Base-by-base conservation (phyloP, 2,113 vertebrate genomes). In the Toxotes chatareus region DNA sequence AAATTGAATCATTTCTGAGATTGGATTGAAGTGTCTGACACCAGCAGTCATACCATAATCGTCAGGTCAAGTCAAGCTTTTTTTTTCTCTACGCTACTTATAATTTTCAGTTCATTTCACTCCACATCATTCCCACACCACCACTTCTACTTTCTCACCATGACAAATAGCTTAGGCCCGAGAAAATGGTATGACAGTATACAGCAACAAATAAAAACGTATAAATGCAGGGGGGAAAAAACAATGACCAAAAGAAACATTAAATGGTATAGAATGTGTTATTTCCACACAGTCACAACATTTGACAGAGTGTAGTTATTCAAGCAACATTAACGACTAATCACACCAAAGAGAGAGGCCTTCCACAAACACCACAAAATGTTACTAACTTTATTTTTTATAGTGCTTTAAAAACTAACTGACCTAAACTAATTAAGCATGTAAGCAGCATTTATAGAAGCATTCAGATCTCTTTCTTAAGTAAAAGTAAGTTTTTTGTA, bases 1-100 rank as follows among this genome's bases (percentile, higher is more conserved):
- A 68, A 23, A 66, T 11, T 34, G 44, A 69, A 38, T 68, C 17
- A 51, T 68, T 36, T 68, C 46, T 68, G 10, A 68, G 31, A 31
- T 36, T 55, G 38, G 17, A 61, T 36, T 38, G 59, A 57, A 44
- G 23, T 21, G 40, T 57, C 53, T 59, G 69, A 59, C 69, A 31
- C 14, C 27, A 46, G 40, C 55, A 40, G 21, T 72, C 51, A 46
- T 19, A 44, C 55, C 69, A 21, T 7, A 60, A 32, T 17, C 17
- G 1, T 63, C 36, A 40, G 61, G 36, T 23, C 36, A 40, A 40
- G 21, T n/a, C 19, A 40, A 11, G 12, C 3, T 5, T 23, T 57
- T 57, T 56, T 17, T 19, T 34, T 59, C 32, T 55, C 55, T 13
- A 14, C 4, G 14, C 27, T 34, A 60, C 42, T 23, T 17, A 57